Conservation (phyloP, 2,888 invertebrate genomes). For the Tenthredo notha region DNA sequence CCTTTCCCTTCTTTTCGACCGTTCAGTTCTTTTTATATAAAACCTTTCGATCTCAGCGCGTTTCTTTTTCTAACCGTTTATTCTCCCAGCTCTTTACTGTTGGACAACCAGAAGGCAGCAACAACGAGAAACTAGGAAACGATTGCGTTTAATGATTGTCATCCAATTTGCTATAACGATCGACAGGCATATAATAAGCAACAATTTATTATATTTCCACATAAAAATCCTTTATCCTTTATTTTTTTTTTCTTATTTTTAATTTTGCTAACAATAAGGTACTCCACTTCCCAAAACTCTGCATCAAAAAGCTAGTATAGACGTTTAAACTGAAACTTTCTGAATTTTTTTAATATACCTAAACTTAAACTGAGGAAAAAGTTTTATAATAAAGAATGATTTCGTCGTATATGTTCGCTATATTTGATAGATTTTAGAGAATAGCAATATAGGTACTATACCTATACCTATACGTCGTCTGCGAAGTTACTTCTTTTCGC, state of each 20-base stretch:
- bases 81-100: neutral
- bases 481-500: neutral
- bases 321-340: neutral
- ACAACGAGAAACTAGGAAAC: conserved; percentile 26
- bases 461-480: neutral
- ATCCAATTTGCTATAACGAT: neutral
- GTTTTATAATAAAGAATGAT: conserved; percentile 16
- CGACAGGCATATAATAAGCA: conserved; percentile 1
- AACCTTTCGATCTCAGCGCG: neutral
- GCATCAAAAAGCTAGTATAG: neutral
- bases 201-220: neutral
- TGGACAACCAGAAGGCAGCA: neutral
- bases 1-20: neutral
- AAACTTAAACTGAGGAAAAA: neutral
- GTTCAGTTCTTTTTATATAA: neutral
- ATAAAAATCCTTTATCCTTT: neutral
- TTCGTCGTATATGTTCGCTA: neutral
- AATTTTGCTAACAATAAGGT: neutral
- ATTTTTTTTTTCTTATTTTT: neutral
- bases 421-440: conserved; percentile 3
- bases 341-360: conserved; percentile 9
- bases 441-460: neutral
- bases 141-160: neutral
- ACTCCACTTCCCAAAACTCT: neutral
- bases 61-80: neutral